Base-by-base conservation (phyloP, 2,888 invertebrate species). In the Caenorhabditis parvicauda region DNA sequence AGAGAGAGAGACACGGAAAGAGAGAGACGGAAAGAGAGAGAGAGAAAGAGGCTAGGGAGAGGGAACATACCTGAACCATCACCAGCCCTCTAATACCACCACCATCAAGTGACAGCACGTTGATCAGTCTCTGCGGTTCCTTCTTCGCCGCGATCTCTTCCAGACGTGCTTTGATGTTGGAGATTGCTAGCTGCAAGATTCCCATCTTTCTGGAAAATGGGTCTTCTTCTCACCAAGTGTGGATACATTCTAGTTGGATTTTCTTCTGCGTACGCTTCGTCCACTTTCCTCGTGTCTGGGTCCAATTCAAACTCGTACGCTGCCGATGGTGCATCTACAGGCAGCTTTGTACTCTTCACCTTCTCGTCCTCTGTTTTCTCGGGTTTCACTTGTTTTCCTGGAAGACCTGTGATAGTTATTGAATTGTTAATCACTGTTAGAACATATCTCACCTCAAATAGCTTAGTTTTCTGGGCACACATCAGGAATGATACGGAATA, bases 81-180 rank as follows among this genome's bases (percentile, higher is more conserved):
- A 80, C 70, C 7, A 80, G 50, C 6, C 80, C 98, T 17, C 92
- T 86, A 64, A 98, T 94, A 0, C 98, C 96, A n/a, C 98, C 96
- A 1, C 96, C 96, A 83, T 98, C 96, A 17, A 98, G 84, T 74
- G 90, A 90, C 0, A 98, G 82, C 7, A 80, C 63, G 49, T 72
- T 72, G 51, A 78, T 67, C 27, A 74, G 54, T 43, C 69, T 71
- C 38, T 59, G 59, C 28, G 62, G 67, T 27, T 61, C 45, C 54
- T 51, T 74, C 55, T 48, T 37, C 39, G 70, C 62, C 14, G 64
- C 64, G 42, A 73, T 43, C 38, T 59, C 44, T 25, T 55, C 49
- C 48, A 72, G 22, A 39, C 50, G 54, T 3, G 48, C 46, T 50
- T 66, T 63, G 35, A 75, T 60, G 41, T 67, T 54, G 12, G 67